Evolutionary conservation across 1,140 invertebrate genomes (phyloP), one percentile per base, ranked within the genome.

Genomic region (Aphidius gifuensis): DNA sequence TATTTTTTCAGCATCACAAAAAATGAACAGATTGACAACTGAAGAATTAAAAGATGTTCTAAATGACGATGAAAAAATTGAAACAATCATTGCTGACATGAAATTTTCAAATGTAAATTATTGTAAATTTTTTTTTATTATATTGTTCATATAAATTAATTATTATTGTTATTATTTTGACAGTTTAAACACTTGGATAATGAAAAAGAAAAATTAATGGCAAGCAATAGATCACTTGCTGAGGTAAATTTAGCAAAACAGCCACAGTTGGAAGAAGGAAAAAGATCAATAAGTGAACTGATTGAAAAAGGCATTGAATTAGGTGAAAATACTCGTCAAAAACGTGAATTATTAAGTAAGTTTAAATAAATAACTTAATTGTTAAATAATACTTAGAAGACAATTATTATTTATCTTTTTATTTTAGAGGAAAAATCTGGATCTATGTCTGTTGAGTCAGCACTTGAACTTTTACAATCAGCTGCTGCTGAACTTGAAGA

Each of bases 401-500:
- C 1, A 56, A 54, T 8, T 32, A 6, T 44, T n/a, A 6, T 5
- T n/a, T 40, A 5, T 54, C 6, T 5, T 5, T 5, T n/a, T 5
- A 1, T 6, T 82, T 8, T 32, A 86, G 89, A 88, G 72, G 83
- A 85, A 64, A 88, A 90, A 73, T 84, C 85, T 40, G 86, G 86
- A 43, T 85, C 85, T 45, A 86, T 90, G 70, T 90, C 88, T 8
- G 82, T 90, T 55, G 93, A 96, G 68, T 91, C 90, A 39, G 89
- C 90, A 9, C 78, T 93, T 61, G 93, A 92, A 1, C 74, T 96
- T 43, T 80, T 96, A 11, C 91, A 94, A 85, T 88, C 92, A 45
- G 87, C 91, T 11, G 88, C 92, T 53, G 89, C 92, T 57, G 89
- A 94, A 84, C 88, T 88, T 53, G 94, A 97, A 80, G 93, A 96